phyloP scores from a whole-genome alignment of 2,888 invertebrate genomes.

The Gymnosoma rotundatum region DNA sequence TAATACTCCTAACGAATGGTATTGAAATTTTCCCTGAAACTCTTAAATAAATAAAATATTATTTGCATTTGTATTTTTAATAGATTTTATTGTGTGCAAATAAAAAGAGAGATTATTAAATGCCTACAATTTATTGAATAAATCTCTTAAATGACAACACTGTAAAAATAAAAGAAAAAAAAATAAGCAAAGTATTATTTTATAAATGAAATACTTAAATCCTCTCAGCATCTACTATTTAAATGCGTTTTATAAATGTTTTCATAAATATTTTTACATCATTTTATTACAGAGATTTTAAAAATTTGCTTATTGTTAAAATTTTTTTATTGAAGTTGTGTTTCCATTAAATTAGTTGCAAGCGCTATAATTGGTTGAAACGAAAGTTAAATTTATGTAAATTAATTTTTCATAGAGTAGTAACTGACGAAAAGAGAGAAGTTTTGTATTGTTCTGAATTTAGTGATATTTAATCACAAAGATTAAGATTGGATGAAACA shows the following conservation, averaged over 20 bases:
- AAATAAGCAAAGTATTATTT: background rate
- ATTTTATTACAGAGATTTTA: slow-evolving; percentile 1
- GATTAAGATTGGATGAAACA: too few relatives aligned
- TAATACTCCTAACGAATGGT: slow-evolving; percentile 4
- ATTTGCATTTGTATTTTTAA: background rate
- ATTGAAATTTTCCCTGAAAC: slow-evolving; percentile 16
- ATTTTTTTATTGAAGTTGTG: background rate
- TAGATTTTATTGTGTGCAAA: background rate
- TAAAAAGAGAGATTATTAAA: slow-evolving; percentile 18
- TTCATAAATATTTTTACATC: slow-evolving; percentile 34
- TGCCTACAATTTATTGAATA: slow-evolving; percentile 12
- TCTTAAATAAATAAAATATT: slow-evolving; percentile 8
- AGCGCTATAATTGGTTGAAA: background rate
- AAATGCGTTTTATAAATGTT: slow-evolving; percentile 14
- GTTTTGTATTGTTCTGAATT: too few relatives aligned
- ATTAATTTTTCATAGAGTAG: background rate
- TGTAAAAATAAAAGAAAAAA: background rate
- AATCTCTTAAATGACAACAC: background rate
- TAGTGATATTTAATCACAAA: too few relatives aligned
- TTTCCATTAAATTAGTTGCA: background rate
- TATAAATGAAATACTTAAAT: slow-evolving; percentile 35
- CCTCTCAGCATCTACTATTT: slow-evolving; percentile 13
- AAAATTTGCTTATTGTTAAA: background rate
- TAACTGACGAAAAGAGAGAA: background rate
- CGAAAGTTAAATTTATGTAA: background rate